Conservation (phyloP, 2,113 vertebrate species). For the Saiga tatarica region DNA sequence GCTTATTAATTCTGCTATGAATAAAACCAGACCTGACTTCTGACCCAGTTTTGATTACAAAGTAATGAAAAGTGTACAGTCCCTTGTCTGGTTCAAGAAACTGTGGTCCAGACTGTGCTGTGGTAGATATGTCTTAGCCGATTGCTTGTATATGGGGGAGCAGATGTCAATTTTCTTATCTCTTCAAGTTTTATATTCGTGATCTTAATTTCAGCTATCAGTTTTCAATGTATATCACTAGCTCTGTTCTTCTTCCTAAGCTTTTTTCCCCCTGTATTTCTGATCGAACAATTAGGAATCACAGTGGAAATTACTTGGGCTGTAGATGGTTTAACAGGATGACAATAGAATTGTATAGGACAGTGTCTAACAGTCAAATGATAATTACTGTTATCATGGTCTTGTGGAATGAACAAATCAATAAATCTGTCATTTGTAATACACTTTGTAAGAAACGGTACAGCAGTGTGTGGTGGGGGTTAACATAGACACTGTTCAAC, state of each 20-base stretch:
- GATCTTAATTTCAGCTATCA: background rate
- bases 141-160: background rate
- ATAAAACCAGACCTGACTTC: background rate
- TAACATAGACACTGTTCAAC: background rate
- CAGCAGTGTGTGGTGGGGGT: background rate
- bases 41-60: background rate
- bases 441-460: background rate
- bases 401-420: background rate
- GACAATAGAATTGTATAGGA: background rate
- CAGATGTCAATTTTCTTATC: background rate
- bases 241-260: background rate
- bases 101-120: background rate
- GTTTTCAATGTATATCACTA: background rate
- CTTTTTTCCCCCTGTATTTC: background rate
- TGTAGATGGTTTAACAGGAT: background rate
- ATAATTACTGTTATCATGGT: background rate
- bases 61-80: background rate
- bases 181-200: background rate
- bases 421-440: background rate
- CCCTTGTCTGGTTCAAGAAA: background rate
- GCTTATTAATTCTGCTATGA: background rate
- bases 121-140: background rate
- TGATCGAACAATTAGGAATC: background rate
- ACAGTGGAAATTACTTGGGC: background rate
- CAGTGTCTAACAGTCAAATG: background rate